Percentiles rank a stretch among this genome's conserved stretches.
Evolutionary conservation across 2,888 invertebrate species (phyloP).

Genomic region (Venusia cambrica): DNA sequence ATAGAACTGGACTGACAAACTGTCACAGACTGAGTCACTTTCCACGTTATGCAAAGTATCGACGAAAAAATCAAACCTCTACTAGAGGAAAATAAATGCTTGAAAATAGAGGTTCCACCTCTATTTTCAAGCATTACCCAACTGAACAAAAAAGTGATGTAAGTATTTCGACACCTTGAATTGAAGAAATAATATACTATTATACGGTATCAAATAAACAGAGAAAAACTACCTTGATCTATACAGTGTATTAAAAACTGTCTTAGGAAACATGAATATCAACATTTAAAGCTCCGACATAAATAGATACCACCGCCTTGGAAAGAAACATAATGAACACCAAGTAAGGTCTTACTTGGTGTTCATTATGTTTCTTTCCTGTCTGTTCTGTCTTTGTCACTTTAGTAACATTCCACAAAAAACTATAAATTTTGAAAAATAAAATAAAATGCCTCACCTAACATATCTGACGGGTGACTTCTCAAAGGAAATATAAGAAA

Average conservation of each 20-base stretch:
- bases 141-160: slow-evolving; percentile 16
- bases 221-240: too few relatives aligned
- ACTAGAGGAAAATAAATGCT: too few relatives aligned
- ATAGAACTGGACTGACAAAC: slow-evolving; percentile 8
- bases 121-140: too few relatives aligned
- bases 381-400: slow-evolving; percentile 20
- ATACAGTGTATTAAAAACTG: too few relatives aligned
- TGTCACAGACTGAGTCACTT: slow-evolving; percentile 7
- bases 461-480: slow-evolving; percentile 23
- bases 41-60: slow-evolving; percentile 5
- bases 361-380: too few relatives aligned
- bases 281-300: slow-evolving; percentile 11
- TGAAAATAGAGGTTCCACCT: slow-evolving; percentile 16
- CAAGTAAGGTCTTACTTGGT: too few relatives aligned
- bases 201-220: slow-evolving; percentile 23
- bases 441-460: slow-evolving; percentile 15
- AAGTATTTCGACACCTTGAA: slow-evolving; percentile 13
- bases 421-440: slow-evolving; percentile 19
- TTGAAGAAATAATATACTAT: slow-evolving; percentile 19
- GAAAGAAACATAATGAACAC: slow-evolving; percentile 14
- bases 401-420: slow-evolving; percentile 13
- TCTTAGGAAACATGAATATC: too few relatives aligned
- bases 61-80: slow-evolving; percentile 20
- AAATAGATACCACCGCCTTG: slow-evolving; percentile 18
- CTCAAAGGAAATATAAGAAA: slow-evolving; percentile 19